A percentile compares a stretch with the other conserved stretches of the same genome.
Conservation (phyloP, 2,113 vertebrate species). For the Psettodes erumei region DNA sequence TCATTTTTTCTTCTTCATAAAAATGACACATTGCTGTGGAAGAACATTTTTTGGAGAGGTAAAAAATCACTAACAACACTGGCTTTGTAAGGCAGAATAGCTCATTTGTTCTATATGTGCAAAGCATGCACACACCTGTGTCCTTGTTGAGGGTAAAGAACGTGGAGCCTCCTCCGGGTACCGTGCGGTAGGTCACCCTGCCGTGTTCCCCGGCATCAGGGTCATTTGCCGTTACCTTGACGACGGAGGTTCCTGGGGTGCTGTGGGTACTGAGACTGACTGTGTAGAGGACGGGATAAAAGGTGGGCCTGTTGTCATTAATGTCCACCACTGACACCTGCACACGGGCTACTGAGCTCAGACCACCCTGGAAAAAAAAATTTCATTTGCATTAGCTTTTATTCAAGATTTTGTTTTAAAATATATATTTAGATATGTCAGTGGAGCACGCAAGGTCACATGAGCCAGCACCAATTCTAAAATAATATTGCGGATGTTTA, state of each 20-base stretch:
- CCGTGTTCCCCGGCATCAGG: constrained; percentile 92
- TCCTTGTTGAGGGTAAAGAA: constrained; percentile 95
- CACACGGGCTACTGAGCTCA: constrained; percentile 89
- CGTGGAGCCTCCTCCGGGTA: constrained; percentile 86
- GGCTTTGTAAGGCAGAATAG: background rate
- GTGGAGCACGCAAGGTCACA: background rate
- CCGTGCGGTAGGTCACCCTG: constrained; percentile 88
- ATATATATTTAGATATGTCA: background rate
- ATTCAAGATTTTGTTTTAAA: background rate
- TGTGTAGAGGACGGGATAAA: constrained; percentile 92
- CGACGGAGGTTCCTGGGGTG: constrained; percentile 90
- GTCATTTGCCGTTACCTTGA: constrained; percentile 92
- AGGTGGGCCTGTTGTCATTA: constrained; percentile 93
- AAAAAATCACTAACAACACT: too few species aligned
- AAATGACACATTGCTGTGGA: background rate
- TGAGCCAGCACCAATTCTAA: background rate
- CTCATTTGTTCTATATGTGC: too few species aligned
- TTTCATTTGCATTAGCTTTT: background rate
- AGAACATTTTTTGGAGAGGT: too few species aligned
- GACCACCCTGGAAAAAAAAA: constrained; percentile 85
- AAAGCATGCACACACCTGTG: constrained; percentile 88
- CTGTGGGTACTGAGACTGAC: constrained; percentile 94
- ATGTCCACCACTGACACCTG: constrained; percentile 91
- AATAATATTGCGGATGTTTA: background rate
- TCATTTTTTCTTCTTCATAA: too few species aligned